Evolutionary conservation across 2,888 invertebrate species (phyloP).

Genomic region (Ennomos fuscantarius): DNA sequence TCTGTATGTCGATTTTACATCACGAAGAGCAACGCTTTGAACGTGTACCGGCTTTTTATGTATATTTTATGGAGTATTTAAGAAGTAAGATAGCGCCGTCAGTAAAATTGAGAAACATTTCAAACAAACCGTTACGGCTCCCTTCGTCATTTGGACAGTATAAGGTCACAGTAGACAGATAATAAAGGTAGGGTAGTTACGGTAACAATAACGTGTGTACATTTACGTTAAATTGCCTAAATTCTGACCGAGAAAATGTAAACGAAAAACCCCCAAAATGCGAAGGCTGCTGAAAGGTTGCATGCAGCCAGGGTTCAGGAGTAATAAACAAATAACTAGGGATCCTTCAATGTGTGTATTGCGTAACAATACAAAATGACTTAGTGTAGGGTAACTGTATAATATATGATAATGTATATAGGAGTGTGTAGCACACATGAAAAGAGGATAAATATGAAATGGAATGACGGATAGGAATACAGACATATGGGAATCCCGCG

Average conservation of each 20-base stretch:
- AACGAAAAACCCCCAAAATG: background rate
- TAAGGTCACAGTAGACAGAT: too few relatives aligned
- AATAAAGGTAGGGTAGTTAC: too few relatives aligned
- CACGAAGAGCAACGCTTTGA: too few relatives aligned
- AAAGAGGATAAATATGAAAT: conserved; percentile 15
- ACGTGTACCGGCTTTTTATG: too few relatives aligned
- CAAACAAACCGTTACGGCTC: too few relatives aligned
- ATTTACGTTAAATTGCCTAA: background rate
- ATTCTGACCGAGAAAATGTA: conserved; percentile 2
- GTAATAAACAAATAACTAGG: conserved; percentile 15
- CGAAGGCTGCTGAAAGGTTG: too few relatives aligned
- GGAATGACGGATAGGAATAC: conserved; percentile 21
- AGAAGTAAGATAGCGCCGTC: too few relatives aligned
- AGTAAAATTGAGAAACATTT: too few relatives aligned
- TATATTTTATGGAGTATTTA: too few relatives aligned
- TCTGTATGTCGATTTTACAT: background rate
- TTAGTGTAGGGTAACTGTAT: too few relatives aligned
- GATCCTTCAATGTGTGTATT: background rate
- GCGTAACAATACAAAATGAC: conserved; percentile 10
- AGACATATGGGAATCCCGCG: conserved; percentile 17
- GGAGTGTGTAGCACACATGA: conserved; percentile 11
- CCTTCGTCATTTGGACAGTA: too few relatives aligned
- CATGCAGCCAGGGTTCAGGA: background rate
- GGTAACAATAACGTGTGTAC: too few relatives aligned
- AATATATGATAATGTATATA: background rate